Evolutionary conservation across 1,140 invertebrate species (phyloP).

Genomic region (Drosophila ogumai): DNA sequence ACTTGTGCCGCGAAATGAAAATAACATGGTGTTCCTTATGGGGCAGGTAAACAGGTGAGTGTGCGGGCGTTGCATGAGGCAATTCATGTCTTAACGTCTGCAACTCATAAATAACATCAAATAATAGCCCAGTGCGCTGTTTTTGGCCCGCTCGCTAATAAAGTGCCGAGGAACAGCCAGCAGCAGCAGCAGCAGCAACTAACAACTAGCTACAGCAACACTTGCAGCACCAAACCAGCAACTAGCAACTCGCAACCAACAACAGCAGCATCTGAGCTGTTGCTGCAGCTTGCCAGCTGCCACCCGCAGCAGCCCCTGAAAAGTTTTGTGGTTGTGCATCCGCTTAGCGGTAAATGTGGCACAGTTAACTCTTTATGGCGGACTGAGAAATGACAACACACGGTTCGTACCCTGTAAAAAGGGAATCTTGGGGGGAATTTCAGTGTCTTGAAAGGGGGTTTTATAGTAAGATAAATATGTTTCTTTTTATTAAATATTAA

Average conservation of each 20-base stretch:
- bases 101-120: conserved; percentile 71
- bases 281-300: conserved; percentile 37
- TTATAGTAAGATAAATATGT: not conserved
- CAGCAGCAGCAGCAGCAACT: conserved; percentile 29
- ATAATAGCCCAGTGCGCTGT: conserved; percentile 48
- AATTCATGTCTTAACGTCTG: conserved; percentile 51
- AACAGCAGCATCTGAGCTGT: conserved; percentile 26
- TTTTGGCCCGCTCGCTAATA: conserved; percentile 44
- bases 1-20: conserved; percentile 46
- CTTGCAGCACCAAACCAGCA: conserved; percentile 12
- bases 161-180: conserved; percentile 43
- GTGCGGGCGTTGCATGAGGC: conserved; percentile 23
- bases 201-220: conserved; percentile 36
- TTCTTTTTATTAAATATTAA: not conserved
- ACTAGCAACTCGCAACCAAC: conserved; percentile 16
- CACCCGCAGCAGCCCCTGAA: conserved; percentile 37
- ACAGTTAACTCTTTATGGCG: conserved; percentile 51
- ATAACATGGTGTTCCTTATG: conserved; percentile 54
- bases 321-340: conserved; percentile 58
- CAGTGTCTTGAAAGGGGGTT: not conserved
- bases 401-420: conserved; percentile 5
- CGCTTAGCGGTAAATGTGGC: conserved; percentile 57
- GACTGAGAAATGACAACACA: not conserved
- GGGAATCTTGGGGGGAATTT: not conserved
- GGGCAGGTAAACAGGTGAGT: conserved; percentile 22